Evolutionary conservation across 2,888 invertebrate genomes (phyloP).

Genomic region (Latrodectus elegans): DNA sequence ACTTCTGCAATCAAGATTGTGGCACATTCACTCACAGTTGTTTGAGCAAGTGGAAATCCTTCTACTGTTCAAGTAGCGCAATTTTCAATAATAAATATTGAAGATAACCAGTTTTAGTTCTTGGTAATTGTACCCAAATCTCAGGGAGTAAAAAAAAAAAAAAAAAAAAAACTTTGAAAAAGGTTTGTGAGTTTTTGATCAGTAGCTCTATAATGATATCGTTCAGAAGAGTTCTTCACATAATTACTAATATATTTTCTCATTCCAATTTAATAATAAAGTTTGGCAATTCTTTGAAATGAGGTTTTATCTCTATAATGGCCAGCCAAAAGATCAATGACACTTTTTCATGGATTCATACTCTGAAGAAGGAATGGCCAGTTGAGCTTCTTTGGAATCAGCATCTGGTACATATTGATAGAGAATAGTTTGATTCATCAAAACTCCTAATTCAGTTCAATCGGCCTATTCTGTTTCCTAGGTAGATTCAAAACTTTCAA

Average conservation of each 20-base stretch:
- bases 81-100: constrained; percentile 12
- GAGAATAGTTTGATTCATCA: constrained; percentile 15
- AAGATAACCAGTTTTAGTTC: not conserved
- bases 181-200: too few species aligned
- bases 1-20: constrained; percentile 11
- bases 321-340: constrained; percentile 52
- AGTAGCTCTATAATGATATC: not conserved
- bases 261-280: constrained; percentile 56
- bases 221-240: not conserved
- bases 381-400: constrained; percentile 14
- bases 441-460: constrained; percentile 9
- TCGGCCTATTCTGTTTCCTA: constrained; percentile 22
- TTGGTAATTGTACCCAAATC: too few species aligned
- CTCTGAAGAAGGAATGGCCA: not conserved
- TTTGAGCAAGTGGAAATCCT: not conserved
- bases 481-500: not conserved
- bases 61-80: not conserved
- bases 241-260: not conserved
- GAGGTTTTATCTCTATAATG: constrained; percentile 43
- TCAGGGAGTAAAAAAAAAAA: too few species aligned
- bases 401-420: constrained; percentile 13
- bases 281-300: constrained; percentile 14
- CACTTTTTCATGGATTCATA: constrained; percentile 27
- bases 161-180: too few species aligned
- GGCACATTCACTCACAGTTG: constrained; percentile 5